Percentiles rank a stretch among this genome's conserved stretches.
phyloP scores from a whole-genome alignment of 2,888 invertebrate species.

The Nemurella pictetii region DNA sequence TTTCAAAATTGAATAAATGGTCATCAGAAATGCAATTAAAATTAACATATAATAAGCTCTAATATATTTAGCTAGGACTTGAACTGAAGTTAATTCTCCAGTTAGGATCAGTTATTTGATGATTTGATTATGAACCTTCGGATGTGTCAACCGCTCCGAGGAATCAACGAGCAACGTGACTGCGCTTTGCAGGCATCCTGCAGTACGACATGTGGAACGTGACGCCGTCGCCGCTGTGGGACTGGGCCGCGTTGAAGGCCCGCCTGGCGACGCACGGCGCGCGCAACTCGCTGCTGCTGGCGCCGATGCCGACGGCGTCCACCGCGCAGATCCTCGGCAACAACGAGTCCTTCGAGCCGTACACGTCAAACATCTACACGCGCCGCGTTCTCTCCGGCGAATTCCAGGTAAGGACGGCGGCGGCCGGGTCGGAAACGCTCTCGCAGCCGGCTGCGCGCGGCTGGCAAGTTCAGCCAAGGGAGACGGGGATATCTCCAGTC shows the following conservation, averaged over 20 bases:
- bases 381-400: conserved; percentile 93
- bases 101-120: too few relatives aligned
- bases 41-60: too few relatives aligned
- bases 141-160: background rate
- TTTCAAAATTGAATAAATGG: background rate
- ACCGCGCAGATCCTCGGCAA: conserved; percentile 99
- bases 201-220: conserved; percentile 99
- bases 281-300: conserved; percentile 88
- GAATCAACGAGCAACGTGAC: background rate
- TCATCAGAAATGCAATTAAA: too few relatives aligned
- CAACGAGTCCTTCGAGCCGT: conserved; percentile 97
- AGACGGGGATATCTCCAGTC: too few relatives aligned
- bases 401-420: conserved; percentile 65
- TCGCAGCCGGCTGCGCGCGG: too few relatives aligned
- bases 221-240: conserved; percentile 81
- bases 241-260: conserved; percentile 82
- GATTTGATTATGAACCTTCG: background rate
- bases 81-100: too few relatives aligned
- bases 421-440: too few relatives aligned
- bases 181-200: conserved; percentile 63
- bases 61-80: too few relatives aligned
- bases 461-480: too few relatives aligned
- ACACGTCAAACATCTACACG: conserved; percentile 96
- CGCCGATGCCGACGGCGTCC: conserved; percentile 99
- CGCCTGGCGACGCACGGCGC: conserved; percentile 88